Evolutionary conservation across 2,113 vertebrate genomes (phyloP), one percentile per base, ranked within the genome.

Genomic region (Ploceus nigricollis): DNA sequence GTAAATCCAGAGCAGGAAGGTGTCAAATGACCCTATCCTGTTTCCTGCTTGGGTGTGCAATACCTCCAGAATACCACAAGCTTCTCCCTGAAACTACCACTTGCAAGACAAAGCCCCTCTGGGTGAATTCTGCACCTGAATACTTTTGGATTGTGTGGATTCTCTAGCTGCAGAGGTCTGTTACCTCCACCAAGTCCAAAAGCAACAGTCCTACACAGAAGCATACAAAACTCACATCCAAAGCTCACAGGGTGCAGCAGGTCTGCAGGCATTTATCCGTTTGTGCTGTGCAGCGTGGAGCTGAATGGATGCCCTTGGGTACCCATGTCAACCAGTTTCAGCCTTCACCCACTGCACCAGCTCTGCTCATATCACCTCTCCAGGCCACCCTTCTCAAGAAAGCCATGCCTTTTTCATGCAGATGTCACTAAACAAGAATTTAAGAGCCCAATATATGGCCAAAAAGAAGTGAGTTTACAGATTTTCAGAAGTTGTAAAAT

Each of bases 301-400:
- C 22, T 70, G 30, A 58, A 24, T 8, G 11, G 5, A 11, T 69
- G 21, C 44, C 23, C 14, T 25, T 4, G 2, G 10, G 23, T 44
- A 33, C 16, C 21, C 33, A 30, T 0, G 0, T 5, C 10, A 3
- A 19, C 6, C 13, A 8, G 8, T 8, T 69, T 21, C 35, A 65
- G 33, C 30, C 44, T 51, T 25, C 54, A 33, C 35, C 27, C 3
- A 4, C 51, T 28, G 12, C 22, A 44, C 28, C 39, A 64, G 37
- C 7, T 56, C 71, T 4, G 2, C 45, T 24, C 22, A 13, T 2
- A 8, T 13, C 4, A 2, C 9, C 1, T 4, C 22, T 48, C 13
- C 56, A 73, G 37, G 28, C 1, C 7, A 33, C 13, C 27, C 4
- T 35, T 23, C 27, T 45, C 5, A 1, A 48, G 48, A 60, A 31